Conservation (phyloP, 2,888 invertebrate genomes). For the Poecilobothrus nobilitatus region DNA sequence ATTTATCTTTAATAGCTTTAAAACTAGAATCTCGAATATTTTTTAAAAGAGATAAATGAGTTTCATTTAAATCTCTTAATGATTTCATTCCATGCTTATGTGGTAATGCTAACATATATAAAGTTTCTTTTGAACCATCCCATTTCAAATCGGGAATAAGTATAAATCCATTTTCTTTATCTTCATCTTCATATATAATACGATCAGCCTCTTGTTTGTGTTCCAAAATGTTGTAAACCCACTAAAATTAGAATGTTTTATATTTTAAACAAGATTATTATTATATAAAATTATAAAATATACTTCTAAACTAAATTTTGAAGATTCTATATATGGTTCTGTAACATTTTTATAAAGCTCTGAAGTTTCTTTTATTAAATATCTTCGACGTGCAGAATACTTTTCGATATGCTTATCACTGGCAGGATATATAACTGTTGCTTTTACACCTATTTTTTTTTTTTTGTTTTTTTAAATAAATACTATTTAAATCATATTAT, state of each 20-base stretch:
- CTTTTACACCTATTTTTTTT: constrained; percentile 75
- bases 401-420: constrained; percentile 86
- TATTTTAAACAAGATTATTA: background rate
- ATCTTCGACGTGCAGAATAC: constrained; percentile 63
- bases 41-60: constrained; percentile 71
- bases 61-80: constrained; percentile 68
- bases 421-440: constrained; percentile 87
- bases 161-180: constrained; percentile 71
- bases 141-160: constrained; percentile 93
- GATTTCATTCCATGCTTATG: constrained; percentile 68
- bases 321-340: constrained; percentile 62
- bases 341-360: constrained; percentile 71
- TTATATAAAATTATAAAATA: constrained; percentile 18
- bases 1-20: constrained; percentile 69
- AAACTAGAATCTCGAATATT: constrained; percentile 67
- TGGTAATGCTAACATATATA: constrained; percentile 79
- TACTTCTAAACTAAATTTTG: constrained; percentile 74
- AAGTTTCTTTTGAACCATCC: constrained; percentile 72
- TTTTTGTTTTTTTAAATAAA: constrained; percentile 29
- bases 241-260: constrained; percentile 56
- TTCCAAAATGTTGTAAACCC: constrained; percentile 94
- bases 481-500: constrained; percentile 5
- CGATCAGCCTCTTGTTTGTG: constrained; percentile 84
- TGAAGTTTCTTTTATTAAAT: constrained; percentile 76
- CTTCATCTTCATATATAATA: constrained; percentile 70